These are phyloP conservation scores for Greenwoodochromis staneri DNA, from an alignment of 2,113 vertebrate species.

Conservation along the genomic window DNA sequence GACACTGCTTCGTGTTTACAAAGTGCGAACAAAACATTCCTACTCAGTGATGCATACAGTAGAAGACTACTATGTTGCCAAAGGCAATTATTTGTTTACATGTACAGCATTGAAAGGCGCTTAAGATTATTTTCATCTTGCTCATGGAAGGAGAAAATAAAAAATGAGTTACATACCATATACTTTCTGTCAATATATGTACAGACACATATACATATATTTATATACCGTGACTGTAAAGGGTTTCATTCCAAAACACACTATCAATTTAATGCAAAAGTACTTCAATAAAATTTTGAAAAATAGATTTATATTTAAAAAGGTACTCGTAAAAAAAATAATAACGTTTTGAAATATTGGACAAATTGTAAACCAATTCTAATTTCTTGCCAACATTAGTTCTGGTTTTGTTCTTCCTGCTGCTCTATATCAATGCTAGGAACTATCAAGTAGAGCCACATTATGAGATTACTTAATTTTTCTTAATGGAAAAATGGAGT, in stretches of 20 bases:
- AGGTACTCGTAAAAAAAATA: slow-evolving; percentile 18
- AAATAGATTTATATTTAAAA: slow-evolving; percentile 53
- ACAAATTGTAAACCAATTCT: neutral
- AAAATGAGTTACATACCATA: slow-evolving; percentile 30
- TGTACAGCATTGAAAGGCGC: slow-evolving; percentile 83
- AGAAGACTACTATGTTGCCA: slow-evolving; percentile 77
- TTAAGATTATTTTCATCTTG: slow-evolving; percentile 78
- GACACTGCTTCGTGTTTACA: slow-evolving; percentile 54
- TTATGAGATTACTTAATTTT: neutral
- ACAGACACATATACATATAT: slow-evolving; percentile 15
- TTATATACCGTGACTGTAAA: slow-evolving; percentile 23
- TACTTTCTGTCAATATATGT: slow-evolving; percentile 26
- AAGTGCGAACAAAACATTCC: slow-evolving; percentile 73
- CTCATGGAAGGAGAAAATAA: slow-evolving; percentile 52
- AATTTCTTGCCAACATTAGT: neutral
- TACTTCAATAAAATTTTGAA: neutral
- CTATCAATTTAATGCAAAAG: neutral
- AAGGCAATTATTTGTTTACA: slow-evolving; percentile 81
- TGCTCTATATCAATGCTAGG: neutral
- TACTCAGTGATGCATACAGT: slow-evolving; percentile 69
- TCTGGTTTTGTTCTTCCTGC: neutral
- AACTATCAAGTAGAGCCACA: neutral
- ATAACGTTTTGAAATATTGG: slow-evolving; percentile 13
- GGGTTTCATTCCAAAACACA: slow-evolving; percentile 53
- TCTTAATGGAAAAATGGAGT: neutral